phyloP scores from a whole-genome alignment of 2,797 vertebrate genomes.

The Nyctalus aviator region DNA sequence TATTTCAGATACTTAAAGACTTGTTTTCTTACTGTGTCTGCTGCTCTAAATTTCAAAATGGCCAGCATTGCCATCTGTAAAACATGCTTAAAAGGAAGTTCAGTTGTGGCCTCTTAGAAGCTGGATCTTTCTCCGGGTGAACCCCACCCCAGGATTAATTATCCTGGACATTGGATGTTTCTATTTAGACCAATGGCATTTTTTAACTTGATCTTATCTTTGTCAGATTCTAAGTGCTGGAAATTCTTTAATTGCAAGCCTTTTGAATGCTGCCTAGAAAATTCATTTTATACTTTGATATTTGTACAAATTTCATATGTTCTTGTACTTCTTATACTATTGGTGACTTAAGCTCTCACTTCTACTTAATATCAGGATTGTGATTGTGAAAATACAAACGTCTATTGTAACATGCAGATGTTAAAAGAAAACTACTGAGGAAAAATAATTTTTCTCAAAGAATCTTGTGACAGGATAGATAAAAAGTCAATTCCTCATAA shows the following conservation, averaged over 20 bases:
- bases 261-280: conserved; percentile 34
- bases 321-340: background rate
- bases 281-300: conserved; percentile 42
- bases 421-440: conserved; percentile 56
- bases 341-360: background rate
- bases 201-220: conserved; percentile 29
- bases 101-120: background rate
- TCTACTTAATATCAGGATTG: conserved; percentile 45
- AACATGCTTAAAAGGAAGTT: background rate
- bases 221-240: conserved; percentile 1
- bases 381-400: conserved; percentile 4
- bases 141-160: background rate
- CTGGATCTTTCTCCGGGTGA: background rate
- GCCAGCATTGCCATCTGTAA: background rate
- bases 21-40: conserved; percentile 31
- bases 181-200: background rate
- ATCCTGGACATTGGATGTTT: background rate
- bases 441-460: conserved; percentile 16
- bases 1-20: conserved; percentile 6
- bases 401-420: background rate
- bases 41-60: conserved; percentile 56
- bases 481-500: conserved; percentile 31
- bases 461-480: conserved; percentile 5
- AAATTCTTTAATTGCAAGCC: conserved; percentile 31
- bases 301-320: conserved; percentile 51